A percentile compares a stretch with the other conserved stretches of the same genome.
Conservation (phyloP, 1,140 invertebrate species). For the Colletes gigas region DNA sequence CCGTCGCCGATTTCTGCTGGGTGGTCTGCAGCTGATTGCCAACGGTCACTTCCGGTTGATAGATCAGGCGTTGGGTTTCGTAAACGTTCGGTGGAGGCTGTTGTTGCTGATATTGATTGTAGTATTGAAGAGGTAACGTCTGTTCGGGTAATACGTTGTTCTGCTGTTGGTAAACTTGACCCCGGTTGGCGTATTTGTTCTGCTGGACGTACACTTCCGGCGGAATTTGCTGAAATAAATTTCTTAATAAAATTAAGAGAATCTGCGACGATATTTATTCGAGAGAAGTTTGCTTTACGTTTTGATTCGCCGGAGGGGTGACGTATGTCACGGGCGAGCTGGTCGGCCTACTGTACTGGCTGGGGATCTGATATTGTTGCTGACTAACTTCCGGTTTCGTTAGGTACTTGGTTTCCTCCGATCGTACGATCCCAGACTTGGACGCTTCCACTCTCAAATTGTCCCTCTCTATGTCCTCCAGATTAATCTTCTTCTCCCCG, state of each 20-base stretch:
- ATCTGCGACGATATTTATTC: not conserved
- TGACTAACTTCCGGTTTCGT: conserved; percentile 62
- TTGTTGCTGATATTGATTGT: conserved; percentile 59
- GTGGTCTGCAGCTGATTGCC: conserved; percentile 72
- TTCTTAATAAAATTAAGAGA: not conserved
- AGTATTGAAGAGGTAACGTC: conserved; percentile 54
- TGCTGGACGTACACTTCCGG: conserved; percentile 59
- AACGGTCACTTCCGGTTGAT: conserved; percentile 70
- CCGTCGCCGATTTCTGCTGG: conserved; percentile 69
- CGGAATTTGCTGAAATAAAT: conserved; percentile 43
- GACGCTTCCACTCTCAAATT: conserved; percentile 69
- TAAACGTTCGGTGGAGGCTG: conserved; percentile 46
- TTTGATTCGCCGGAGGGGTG: conserved; percentile 29
- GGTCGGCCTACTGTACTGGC: conserved; percentile 41
- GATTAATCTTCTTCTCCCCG: conserved; percentile 72
- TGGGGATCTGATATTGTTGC: conserved; percentile 64
- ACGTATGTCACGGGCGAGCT: conserved; percentile 53
- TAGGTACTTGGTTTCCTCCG: conserved; percentile 63
- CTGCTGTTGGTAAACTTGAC: conserved; percentile 35
- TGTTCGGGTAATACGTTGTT: conserved; percentile 53
- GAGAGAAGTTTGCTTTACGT: conserved; percentile 46
- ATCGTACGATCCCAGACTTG: conserved; percentile 43
- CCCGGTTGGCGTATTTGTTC: conserved; percentile 25
- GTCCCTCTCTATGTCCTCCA: conserved; percentile 77
- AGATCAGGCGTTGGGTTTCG: conserved; percentile 63